A percentile compares a stretch with the other conserved stretches of the same genome.
Conservation (phyloP, 2,888 invertebrate genomes). For the Brachypalpus laphriformis region DNA sequence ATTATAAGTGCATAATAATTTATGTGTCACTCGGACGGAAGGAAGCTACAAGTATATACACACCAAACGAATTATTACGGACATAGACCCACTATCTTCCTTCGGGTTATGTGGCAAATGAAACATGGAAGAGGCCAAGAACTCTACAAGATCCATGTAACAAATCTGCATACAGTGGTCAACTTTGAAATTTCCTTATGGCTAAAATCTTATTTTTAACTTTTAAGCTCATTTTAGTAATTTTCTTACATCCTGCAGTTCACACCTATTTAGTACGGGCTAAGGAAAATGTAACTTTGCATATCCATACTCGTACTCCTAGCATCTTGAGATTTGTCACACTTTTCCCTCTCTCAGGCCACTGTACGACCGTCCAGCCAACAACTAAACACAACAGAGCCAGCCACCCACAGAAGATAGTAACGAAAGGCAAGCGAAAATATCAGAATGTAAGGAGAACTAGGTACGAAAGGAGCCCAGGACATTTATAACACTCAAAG, state of each 20-base stretch:
- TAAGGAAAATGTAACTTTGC: too few relatives aligned
- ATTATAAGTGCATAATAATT: slow-evolving; percentile 68
- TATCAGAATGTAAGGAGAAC: slow-evolving; percentile 50
- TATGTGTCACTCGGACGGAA: slow-evolving; percentile 56
- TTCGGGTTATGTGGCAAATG: slow-evolving; percentile 35
- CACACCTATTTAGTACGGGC: too few relatives aligned
- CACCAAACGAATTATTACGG: slow-evolving; percentile 33
- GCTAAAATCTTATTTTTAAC: too few relatives aligned
- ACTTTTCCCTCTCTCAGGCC: neutral
- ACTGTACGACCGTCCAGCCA: neutral
- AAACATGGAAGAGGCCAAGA: slow-evolving; percentile 19
- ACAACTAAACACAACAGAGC: neutral
- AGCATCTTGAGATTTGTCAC: too few relatives aligned
- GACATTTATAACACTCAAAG: slow-evolving; percentile 74
- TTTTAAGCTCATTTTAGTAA: too few relatives aligned
- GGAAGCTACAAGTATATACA: slow-evolving; percentile 35
- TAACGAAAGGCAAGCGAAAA: slow-evolving; percentile 56
- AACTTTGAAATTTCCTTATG: neutral
- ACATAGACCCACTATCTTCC: slow-evolving; percentile 54
- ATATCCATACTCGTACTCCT: too few relatives aligned
- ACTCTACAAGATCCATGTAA: slow-evolving; percentile 15
- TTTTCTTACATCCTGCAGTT: too few relatives aligned
- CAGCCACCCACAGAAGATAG: slow-evolving; percentile 1
- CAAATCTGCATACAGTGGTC: slow-evolving; percentile 17
- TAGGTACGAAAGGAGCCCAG: slow-evolving; percentile 52